Conservation (phyloP, 53 echinoderm and acorn worm species). For the Mesocentrotus franciscanus region DNA sequence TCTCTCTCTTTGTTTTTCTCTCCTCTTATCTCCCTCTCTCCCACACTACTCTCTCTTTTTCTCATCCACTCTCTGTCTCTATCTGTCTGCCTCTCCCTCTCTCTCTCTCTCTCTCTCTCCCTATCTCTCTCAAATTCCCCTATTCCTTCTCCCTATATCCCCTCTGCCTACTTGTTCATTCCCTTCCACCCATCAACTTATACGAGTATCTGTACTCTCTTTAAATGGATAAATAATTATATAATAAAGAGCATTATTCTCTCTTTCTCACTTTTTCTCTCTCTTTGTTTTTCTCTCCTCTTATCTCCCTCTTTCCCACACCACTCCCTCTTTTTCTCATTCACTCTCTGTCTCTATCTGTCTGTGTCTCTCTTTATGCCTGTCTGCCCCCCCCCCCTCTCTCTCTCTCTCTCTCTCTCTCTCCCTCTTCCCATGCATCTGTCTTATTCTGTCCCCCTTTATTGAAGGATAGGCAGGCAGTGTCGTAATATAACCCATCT, state of each 20-base stretch:
- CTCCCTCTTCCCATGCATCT: no score
- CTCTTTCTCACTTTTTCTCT: not conserved
- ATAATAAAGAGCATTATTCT: not conserved
- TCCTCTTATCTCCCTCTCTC: not conserved
- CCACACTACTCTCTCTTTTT: not conserved
- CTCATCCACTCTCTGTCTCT: not conserved
- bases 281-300: not conserved
- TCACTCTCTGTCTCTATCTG: not conserved
- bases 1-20: not conserved
- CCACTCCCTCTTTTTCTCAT: not conserved
- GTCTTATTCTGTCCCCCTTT: not conserved
- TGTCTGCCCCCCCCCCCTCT: no score
- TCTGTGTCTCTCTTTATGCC: not conserved
- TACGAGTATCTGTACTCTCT: no score
- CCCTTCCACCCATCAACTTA: no score
- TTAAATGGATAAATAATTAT: no score
- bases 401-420: not conserved
- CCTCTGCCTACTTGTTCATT: no score
- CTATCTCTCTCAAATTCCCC: not conserved
- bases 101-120: no score
- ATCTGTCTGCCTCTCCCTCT: not conserved
- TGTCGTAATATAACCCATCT: not conserved
- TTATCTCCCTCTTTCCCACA: not conserved
- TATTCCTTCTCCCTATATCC: no score
- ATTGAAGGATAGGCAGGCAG: not conserved